Evolutionary conservation across 2,888 invertebrate species (phyloP).

Genomic region (Rhaphigaster nebulosa): DNA sequence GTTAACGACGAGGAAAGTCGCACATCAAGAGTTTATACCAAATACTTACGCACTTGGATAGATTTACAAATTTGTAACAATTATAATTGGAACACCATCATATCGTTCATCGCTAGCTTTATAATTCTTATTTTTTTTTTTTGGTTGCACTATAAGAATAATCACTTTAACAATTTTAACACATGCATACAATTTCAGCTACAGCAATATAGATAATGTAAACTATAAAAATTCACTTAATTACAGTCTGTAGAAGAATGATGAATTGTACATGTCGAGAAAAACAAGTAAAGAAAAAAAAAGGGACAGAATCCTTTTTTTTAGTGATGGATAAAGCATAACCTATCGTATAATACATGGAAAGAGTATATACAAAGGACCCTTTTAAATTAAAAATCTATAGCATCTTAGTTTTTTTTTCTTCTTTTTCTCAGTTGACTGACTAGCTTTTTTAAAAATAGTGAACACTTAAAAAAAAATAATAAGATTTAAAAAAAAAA

Average conservation of each 20-base stretch:
- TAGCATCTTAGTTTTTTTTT: conserved; percentile 32
- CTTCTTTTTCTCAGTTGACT: neutral
- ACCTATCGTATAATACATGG: conserved; percentile 5
- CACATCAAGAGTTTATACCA: neutral
- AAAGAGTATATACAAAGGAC: neutral
- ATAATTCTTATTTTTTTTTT: neutral
- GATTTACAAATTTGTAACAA: neutral
- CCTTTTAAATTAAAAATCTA: neutral
- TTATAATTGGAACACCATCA: neutral
- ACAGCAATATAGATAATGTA: conserved; percentile 25
- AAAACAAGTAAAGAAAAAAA: neutral
- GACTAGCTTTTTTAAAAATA: conserved; percentile 22
- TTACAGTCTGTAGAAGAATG: conserved; percentile 45
- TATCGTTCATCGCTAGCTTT: neutral
- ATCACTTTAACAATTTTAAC: conserved; percentile 34
- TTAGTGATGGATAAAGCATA: neutral
- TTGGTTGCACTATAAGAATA: conserved; percentile 23
- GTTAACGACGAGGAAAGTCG: neutral
- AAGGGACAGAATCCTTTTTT: neutral
- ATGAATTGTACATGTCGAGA: neutral
- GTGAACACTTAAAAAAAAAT: neutral
- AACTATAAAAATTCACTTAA: conserved; percentile 16
- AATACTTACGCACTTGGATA: neutral
- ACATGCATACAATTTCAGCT: neutral
- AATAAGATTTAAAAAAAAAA: neutral